Conservation (phyloP, 2,797 vertebrate genomes). For the Sebastes trivittatus region DNA sequence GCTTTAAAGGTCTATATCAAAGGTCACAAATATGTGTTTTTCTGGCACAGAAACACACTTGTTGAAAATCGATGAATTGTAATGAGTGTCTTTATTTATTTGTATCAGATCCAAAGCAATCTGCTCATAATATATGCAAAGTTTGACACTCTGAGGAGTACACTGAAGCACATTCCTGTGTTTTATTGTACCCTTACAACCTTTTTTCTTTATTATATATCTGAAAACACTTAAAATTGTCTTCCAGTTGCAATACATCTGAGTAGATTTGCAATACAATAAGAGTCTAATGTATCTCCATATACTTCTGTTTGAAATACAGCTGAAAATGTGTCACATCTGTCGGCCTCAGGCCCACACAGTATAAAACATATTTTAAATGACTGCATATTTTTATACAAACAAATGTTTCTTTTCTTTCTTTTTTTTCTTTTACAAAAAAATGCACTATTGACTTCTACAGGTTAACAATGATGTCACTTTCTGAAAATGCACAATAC, state of each 20-base stretch:
- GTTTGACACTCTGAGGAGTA: slow-evolving; percentile 1
- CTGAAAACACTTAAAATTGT: background rate
- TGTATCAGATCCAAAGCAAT: slow-evolving; percentile 28
- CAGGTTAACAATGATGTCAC: slow-evolving; percentile 77
- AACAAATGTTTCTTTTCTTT: slow-evolving; percentile 1
- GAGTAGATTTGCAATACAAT: slow-evolving; percentile 21
- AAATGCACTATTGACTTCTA: slow-evolving; percentile 73
- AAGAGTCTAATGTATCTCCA: background rate
- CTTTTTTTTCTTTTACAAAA: slow-evolving; percentile 18
- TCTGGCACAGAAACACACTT: background rate
- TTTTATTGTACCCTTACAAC: slow-evolving; percentile 13
- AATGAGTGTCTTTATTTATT: background rate
- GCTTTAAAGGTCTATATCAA: slow-evolving; percentile 13
- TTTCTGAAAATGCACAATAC: slow-evolving; percentile 63
- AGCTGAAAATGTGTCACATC: slow-evolving; percentile 1
- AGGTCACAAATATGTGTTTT: slow-evolving; percentile 5
- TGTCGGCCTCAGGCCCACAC: slow-evolving; percentile 7
- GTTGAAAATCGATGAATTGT: background rate
- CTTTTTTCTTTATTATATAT: background rate
- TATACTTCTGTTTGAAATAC: slow-evolving; percentile 1
- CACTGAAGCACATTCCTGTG: slow-evolving; percentile 14
- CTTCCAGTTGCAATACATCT: slow-evolving; percentile 37
- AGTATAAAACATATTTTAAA: slow-evolving; percentile 28
- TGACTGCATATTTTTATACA: slow-evolving; percentile 65
- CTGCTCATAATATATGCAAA: slow-evolving; percentile 39